Evolutionary conservation across 2,888 invertebrate genomes (phyloP), one percentile per base, ranked within the genome.

Genomic region (Caenorhabditis doughertyi): DNA sequence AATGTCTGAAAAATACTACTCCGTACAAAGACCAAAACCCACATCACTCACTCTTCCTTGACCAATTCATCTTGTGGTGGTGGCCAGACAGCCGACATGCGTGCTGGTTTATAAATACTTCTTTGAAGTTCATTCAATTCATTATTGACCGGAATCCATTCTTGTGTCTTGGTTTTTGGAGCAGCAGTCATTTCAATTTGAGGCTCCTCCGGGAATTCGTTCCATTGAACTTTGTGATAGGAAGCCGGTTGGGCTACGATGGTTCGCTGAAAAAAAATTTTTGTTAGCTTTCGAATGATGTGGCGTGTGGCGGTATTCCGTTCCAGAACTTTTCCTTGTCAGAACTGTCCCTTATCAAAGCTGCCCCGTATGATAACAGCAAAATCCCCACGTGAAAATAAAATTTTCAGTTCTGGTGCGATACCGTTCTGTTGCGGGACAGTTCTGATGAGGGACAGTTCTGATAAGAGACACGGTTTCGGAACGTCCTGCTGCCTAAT

Each of bases 131-230:
- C 87, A 23, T 29, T 68, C 27, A 83, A 76, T 65, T 86, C 86
- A 62, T 89, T 81, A 70, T 89, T 87, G 25, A 87, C 87, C 29
- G 89, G 87, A 13, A 83, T 84, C 87, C 91, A 91, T 11, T 91
- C 91, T 68, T 91, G 91, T 8, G 89, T 88, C 55, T 89, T 87
- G 32, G 89, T 89, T 21, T 79, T 80, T 11, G 90, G 90, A 16
- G 88, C 90, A 1, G 83, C 58, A 25, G 74, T 83, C 2, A 77
- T 74, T 55, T 89, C 90, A 16, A 70, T 47, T 60, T 81, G 76
- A 5, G 47, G 83, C 77, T 90, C 90, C 56, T 89, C 90, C 0
- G 88, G 90, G 81, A 89, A 91, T 70, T 90, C 90, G 77, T 90
- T 89, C 90, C 90, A 90, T 64, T 86, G 65, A 9, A 89, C 81